phyloP scores from a whole-genome alignment of 2,113 vertebrate genomes.

The Tetrax tetrax region DNA sequence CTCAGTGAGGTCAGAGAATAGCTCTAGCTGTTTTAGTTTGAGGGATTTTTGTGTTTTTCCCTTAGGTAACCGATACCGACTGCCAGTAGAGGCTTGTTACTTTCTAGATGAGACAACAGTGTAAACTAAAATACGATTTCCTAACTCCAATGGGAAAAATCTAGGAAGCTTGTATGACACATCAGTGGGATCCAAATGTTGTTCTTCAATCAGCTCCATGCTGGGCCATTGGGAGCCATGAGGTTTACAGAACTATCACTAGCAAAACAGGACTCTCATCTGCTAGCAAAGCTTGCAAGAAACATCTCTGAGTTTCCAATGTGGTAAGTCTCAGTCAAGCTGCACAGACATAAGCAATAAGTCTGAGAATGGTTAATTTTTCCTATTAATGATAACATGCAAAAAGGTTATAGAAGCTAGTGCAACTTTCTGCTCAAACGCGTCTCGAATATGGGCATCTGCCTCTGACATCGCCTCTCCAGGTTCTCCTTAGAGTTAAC shows the following conservation, averaged over 20 bases:
- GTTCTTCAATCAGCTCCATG: neutral
- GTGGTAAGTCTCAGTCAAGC: neutral
- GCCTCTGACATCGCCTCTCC: neutral
- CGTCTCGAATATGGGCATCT: neutral
- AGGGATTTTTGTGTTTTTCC: neutral
- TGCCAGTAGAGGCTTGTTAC: neutral
- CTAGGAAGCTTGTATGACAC: neutral
- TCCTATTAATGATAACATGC: neutral
- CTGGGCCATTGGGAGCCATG: neutral
- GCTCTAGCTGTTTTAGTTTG: neutral
- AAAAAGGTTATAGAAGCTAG: neutral
- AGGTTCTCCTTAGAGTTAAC: neutral
- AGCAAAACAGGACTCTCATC: neutral
- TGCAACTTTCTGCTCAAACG: neutral
- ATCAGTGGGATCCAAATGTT: neutral
- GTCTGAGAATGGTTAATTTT: neutral
- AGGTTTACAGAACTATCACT: neutral
- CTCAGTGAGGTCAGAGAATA: neutral
- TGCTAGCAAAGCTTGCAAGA: neutral
- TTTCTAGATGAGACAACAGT: neutral
- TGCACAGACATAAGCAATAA: neutral
- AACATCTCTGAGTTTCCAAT: neutral
- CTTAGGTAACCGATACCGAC: neutral
- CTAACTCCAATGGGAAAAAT: neutral
- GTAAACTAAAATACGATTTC: neutral